Percentiles rank a stretch among this genome's conserved stretches.
These are phyloP conservation scores for Diachasma alloeum DNA, from an alignment of 1,140 invertebrate genomes.

Conservation along the genomic window DNA sequence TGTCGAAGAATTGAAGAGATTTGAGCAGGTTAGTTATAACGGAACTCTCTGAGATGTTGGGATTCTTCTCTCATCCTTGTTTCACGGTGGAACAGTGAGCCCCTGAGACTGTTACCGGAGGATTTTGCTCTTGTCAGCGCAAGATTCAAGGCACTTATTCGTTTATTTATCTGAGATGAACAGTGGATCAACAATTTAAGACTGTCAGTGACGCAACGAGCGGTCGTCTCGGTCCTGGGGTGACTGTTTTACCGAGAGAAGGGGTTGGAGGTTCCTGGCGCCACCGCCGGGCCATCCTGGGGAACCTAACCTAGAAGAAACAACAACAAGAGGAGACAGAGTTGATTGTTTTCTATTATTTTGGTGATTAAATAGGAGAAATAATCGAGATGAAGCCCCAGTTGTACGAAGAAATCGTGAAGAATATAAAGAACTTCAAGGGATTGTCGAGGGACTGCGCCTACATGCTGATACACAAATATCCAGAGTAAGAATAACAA, in stretches of 20 bases:
- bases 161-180: neutral
- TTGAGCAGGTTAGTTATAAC: neutral
- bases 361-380: neutral
- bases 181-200: neutral
- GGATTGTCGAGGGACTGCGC: constrained; percentile 49
- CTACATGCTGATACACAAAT: constrained; percentile 43
- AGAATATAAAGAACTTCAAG: constrained; percentile 42
- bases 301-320: too few relatives aligned
- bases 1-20: neutral
- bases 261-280: too few relatives aligned
- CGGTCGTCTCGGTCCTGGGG: neutral
- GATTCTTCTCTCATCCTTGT: neutral
- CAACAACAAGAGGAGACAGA: too few relatives aligned
- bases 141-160: neutral
- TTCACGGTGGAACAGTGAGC: neutral
- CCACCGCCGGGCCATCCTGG: too few relatives aligned
- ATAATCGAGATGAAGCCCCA: constrained; percentile 41
- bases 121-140: too few relatives aligned
- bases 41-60: neutral
- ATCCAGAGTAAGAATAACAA: constrained; percentile 37
- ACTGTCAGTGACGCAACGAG: neutral
- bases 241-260: too few relatives aligned
- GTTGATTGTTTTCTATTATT: neutral
- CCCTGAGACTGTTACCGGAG: too few relatives aligned
- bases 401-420: constrained; percentile 42